phyloP scores from a whole-genome alignment of 2,797 vertebrate species.

The Neomorphus geoffroyi region DNA sequence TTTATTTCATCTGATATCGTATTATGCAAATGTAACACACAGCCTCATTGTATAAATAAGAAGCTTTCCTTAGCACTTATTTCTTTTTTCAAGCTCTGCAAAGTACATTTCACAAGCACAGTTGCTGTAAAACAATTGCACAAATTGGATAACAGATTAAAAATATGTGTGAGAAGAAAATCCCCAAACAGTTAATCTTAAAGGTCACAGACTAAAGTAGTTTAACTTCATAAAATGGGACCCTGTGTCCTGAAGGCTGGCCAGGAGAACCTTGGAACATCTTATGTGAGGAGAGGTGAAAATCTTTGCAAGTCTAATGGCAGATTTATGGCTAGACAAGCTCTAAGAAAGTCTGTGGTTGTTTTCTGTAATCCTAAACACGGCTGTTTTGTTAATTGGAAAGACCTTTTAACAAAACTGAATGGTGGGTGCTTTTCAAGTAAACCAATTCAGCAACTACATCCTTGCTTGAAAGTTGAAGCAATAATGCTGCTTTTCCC shows the following conservation, averaged over 20 bases:
- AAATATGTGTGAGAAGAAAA: slow-evolving; percentile 36
- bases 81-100: slow-evolving; percentile 41
- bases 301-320: slow-evolving; percentile 62
- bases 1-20: slow-evolving; percentile 66
- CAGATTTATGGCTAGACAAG: slow-evolving; percentile 57
- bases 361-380: slow-evolving; percentile 54
- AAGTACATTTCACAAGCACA: slow-evolving; percentile 33
- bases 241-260: slow-evolving; percentile 25
- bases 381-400: slow-evolving; percentile 60
- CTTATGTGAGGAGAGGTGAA: slow-evolving; percentile 44
- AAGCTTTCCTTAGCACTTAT: slow-evolving; percentile 28
- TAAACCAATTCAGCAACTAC: slow-evolving; percentile 24
- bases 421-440: slow-evolving; percentile 49
- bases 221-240: slow-evolving; percentile 44
- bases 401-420: slow-evolving; percentile 33
- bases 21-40: slow-evolving; percentile 62
- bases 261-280: slow-evolving; percentile 49
- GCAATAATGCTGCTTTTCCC: slow-evolving; percentile 23
- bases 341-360: slow-evolving; percentile 51
- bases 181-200: slow-evolving; percentile 34
- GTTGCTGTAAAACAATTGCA: slow-evolving; percentile 45
- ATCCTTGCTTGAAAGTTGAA: slow-evolving; percentile 38
- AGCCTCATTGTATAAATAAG: slow-evolving; percentile 61
- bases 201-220: slow-evolving; percentile 42
- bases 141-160: neutral